Percentiles rank a stretch among this genome's conserved stretches.
Conservation (phyloP, 2,113 vertebrate species). For the Nothocercus nigrocapillus region DNA sequence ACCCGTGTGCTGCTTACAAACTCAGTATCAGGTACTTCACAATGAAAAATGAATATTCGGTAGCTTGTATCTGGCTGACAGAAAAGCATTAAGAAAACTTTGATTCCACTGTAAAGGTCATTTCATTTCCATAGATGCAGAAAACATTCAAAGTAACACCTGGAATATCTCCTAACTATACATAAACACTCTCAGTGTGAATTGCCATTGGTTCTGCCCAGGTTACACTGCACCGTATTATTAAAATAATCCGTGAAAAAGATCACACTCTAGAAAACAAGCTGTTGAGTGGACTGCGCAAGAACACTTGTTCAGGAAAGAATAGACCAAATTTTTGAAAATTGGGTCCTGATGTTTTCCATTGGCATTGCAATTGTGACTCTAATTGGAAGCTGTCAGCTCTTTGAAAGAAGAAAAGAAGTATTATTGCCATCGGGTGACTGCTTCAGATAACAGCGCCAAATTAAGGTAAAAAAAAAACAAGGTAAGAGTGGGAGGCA, state of each 20-base stretch:
- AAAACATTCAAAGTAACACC: background rate
- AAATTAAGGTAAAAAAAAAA: constrained; percentile 44
- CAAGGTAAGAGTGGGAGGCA: constrained; percentile 10
- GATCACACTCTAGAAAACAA: background rate
- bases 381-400: constrained; percentile 51
- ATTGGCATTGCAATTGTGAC: constrained; percentile 16
- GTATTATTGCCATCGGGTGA: background rate
- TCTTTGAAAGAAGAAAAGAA: background rate
- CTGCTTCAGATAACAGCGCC: background rate
- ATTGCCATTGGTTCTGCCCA: background rate
- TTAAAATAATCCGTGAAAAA: background rate
- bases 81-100: background rate
- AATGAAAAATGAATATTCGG: background rate
- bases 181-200: background rate
- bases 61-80: background rate
- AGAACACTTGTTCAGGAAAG: constrained; percentile 29
- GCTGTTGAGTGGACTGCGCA: background rate
- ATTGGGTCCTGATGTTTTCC: background rate
- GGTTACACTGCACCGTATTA: background rate
- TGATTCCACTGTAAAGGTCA: background rate
- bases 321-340: constrained; percentile 24
- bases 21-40: background rate
- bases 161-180: background rate
- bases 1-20: background rate
- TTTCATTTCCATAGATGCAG: background rate